A percentile compares a stretch with the other conserved stretches of the same genome.
Evolutionary conservation across 2,113 vertebrate species (phyloP).

Genomic region (Rhinoderma darwinii): DNA sequence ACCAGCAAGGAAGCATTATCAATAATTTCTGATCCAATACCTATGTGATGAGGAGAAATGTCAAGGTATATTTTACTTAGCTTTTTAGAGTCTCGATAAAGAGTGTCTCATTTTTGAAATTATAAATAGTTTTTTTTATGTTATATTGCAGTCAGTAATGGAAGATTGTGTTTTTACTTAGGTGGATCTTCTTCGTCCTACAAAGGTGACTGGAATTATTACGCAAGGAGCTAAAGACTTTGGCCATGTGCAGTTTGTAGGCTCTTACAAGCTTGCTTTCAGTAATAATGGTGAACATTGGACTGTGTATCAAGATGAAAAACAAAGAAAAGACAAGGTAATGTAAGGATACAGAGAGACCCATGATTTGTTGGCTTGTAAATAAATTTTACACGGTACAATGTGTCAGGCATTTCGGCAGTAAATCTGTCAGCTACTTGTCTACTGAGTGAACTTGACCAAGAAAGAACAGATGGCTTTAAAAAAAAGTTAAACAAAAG

Average conservation of each 20-base stretch:
- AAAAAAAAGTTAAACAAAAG: neutral
- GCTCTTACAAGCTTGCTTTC: slow-evolving; percentile 96
- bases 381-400: slow-evolving; percentile 27
- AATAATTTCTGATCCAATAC: neutral
- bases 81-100: too few relatives aligned
- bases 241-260: slow-evolving; percentile 96
- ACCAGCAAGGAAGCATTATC: neutral
- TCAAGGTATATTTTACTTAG: neutral
- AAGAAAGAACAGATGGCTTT: neutral
- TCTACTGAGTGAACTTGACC: slow-evolving; percentile 12
- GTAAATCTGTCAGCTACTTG: slow-evolving; percentile 33
- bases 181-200: slow-evolving; percentile 90
- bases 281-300: slow-evolving; percentile 92
- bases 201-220: slow-evolving; percentile 95
- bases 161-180: slow-evolving; percentile 62
- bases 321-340: slow-evolving; percentile 98
- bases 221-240: slow-evolving; percentile 99
- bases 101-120: too few relatives aligned
- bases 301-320: slow-evolving; percentile 93
- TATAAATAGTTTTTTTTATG: neutral
- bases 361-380: slow-evolving; percentile 24
- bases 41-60: neutral
- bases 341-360: slow-evolving; percentile 58
- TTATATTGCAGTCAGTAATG: neutral
- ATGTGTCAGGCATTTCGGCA: neutral